These are phyloP conservation scores for Sepioteuthis lessoniana DNA, from an alignment of 2,888 invertebrate genomes.

Conservation along the genomic window DNA sequence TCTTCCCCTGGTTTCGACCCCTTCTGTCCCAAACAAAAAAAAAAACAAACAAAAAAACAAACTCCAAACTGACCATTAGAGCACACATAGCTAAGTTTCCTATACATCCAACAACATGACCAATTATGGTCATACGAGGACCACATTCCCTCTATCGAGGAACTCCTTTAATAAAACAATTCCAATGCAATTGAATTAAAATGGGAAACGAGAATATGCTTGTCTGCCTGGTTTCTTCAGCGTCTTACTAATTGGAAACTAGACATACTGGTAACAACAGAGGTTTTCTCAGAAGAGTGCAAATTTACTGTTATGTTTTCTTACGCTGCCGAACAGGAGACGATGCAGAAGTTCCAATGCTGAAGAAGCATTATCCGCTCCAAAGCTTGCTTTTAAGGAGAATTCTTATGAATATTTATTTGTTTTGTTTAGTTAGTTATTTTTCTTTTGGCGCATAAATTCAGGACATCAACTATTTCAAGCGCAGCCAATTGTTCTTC, in stretches of 20 bases:
- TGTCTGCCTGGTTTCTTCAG: neutral
- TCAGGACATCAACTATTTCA: neutral
- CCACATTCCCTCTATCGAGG: neutral
- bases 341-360: neutral
- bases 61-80: neutral
- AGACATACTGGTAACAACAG: neutral
- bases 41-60: too few species aligned
- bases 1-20: too few species aligned
- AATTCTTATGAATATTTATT: neutral
- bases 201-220: neutral
- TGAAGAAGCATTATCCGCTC: neutral
- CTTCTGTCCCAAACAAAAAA: too few species aligned
- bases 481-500: neutral
- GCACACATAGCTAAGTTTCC: neutral
- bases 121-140: neutral
- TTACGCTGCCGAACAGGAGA: neutral
- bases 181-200: neutral
- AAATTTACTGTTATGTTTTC: neutral
- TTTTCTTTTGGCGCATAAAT: neutral
- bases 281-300: neutral
- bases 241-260: neutral
- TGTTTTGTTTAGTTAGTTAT: neutral
- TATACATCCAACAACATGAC: neutral
- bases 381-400: neutral
- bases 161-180: neutral